Percentiles rank a stretch among this genome's conserved stretches.
phyloP scores from a whole-genome alignment of 1,140 invertebrate genomes.

The Hyposmocoma kahamanoa region DNA sequence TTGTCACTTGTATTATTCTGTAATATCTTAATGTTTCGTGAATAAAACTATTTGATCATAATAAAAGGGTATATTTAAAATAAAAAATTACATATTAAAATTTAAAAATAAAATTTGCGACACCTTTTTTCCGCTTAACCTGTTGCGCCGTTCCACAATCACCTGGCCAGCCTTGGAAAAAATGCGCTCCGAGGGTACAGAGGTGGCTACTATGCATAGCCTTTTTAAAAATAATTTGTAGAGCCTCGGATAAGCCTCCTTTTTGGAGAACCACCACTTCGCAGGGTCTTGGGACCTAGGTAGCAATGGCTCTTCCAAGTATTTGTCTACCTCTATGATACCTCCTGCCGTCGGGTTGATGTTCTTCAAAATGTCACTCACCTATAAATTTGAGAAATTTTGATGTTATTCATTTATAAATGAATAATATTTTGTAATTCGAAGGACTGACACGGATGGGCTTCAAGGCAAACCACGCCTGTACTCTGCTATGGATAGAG shows the following conservation, averaged over 20 bases:
- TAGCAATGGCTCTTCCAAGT: conserved; percentile 16
- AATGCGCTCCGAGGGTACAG: conserved; percentile 30
- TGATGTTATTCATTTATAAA: too few relatives aligned
- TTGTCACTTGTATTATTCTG: too few relatives aligned
- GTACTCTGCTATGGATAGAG: too few relatives aligned
- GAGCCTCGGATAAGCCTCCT: conserved; percentile 17
- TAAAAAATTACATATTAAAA: not conserved
- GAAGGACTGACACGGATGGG: too few relatives aligned
- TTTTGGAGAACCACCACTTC: conserved; percentile 16
- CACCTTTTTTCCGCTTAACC: conserved; percentile 11
- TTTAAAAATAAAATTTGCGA: conserved; percentile 14
- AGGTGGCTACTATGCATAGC: conserved; percentile 24
- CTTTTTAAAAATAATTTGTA: conserved; percentile 20
- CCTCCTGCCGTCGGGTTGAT: conserved; percentile 11
- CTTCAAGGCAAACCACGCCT: too few relatives aligned
- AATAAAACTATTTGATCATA: too few relatives aligned
- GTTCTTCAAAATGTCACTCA: too few relatives aligned
- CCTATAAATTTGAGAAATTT: too few relatives aligned
- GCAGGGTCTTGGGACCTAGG: conserved; percentile 11
- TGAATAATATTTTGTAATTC: too few relatives aligned
- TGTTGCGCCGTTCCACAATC: conserved; percentile 6
- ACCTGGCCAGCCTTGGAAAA: conserved; percentile 25
- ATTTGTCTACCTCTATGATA: conserved; percentile 21
- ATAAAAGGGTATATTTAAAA: too few relatives aligned
- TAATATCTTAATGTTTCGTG: too few relatives aligned